Base-by-base conservation (phyloP, 2,888 invertebrate genomes). In the Drosophila heteroneura region DNA sequence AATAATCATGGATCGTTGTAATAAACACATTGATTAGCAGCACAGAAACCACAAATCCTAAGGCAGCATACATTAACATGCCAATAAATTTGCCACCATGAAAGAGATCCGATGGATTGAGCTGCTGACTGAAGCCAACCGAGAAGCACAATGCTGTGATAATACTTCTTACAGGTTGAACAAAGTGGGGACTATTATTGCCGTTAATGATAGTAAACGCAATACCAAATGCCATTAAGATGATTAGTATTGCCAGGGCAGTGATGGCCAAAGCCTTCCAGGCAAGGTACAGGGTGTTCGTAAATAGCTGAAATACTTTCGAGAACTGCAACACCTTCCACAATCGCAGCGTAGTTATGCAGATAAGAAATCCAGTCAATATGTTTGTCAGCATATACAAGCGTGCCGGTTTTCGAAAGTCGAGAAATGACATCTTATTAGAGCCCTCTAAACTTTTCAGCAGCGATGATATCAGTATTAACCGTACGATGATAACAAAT, bases 311-410 rank as follows among this genome's bases (percentile, higher is more conserved):
- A 70, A 93, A 93, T 3, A 91, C 83, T 3, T 69, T 61, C 6
- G 91, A 83, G 53, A 93, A 93, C 64, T 93, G 92, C 30, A 93
- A 65, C 10, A 93, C 81, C 62, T 92, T 92, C 93, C 93, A 93
- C 10, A 93, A 41, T 0, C 93, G 85, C 16, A 93, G n/a, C 0
- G 93, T 93, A 3, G 91, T 81, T 5, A 91, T 33, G 19, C 85
- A 77, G n/a, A 93, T 79, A 0, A 93, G 83, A 26, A 93, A 81
- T 0, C 92, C 92, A 7, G 85, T 64, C 4, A 89, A 22, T 0
- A 89, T 39, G 1, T 67, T 74, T 4, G 84, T 74, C 1, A 85
- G 10, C 5, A 69, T 53, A 26, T 91, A 83, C 5, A 91, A 72
- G 0, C 81, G 67, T 3, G 84, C 79, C 5, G 92, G 89, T 5